phyloP scores from a whole-genome alignment of 2,113 vertebrate species.

The Ceratotherium simum region DNA sequence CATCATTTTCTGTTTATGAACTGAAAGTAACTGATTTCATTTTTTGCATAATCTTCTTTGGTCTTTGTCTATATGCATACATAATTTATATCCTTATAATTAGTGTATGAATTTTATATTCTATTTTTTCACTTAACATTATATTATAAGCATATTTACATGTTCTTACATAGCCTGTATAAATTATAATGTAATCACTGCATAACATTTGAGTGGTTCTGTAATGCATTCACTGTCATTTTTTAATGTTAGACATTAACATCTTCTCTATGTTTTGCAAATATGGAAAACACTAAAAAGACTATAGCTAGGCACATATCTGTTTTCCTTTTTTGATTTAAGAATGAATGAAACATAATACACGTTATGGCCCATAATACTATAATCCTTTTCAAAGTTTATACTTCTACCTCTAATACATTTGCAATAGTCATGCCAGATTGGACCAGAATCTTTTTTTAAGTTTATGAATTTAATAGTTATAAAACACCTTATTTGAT shows the following conservation, averaged over 20 bases:
- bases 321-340: not conserved
- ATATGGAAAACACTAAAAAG: not conserved
- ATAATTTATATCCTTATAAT: not conserved
- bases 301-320: not conserved
- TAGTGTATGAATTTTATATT: not conserved
- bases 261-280: constrained; percentile 1
- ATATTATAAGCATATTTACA: not conserved
- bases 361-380: not conserved
- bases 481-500: not conserved
- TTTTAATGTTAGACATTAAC: constrained; percentile 1
- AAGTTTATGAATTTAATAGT: not conserved
- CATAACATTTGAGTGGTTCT: not conserved
- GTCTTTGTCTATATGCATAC: not conserved
- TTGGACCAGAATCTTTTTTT: not conserved
- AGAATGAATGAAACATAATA: not conserved
- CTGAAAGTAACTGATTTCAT: not conserved
- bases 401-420: not conserved
- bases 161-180: not conserved
- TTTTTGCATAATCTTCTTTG: not conserved
- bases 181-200: not conserved
- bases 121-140: not conserved
- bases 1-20: not conserved
- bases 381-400: constrained; percentile 12
- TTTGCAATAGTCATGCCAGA: not conserved
- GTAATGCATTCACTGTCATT: not conserved